Percentiles rank a stretch among this genome's conserved stretches.
Evolutionary conservation across 2,113 vertebrate species (phyloP).

Genomic region (Cettia cetti): DNA sequence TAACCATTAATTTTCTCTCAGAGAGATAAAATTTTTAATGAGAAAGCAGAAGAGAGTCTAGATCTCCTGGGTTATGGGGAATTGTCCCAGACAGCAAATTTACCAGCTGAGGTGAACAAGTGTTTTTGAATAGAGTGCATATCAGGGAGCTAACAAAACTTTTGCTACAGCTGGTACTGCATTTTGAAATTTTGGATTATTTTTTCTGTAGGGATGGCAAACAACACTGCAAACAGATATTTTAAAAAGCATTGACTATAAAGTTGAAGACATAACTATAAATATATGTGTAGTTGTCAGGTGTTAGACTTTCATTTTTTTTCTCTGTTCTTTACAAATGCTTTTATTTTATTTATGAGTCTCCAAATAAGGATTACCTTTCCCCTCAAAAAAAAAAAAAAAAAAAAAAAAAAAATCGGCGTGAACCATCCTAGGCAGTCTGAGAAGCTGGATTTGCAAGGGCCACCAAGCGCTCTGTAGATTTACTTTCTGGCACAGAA

Average conservation of each 20-base stretch:
- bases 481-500: background rate
- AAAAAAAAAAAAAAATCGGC: background rate
- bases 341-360: background rate
- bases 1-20: background rate
- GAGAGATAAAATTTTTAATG: background rate
- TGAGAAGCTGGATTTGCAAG: background rate
- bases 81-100: background rate
- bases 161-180: background rate
- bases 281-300: background rate
- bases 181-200: background rate
- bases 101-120: background rate
- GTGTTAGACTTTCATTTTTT: background rate
- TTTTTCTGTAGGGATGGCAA: background rate
- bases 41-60: background rate
- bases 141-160: background rate
- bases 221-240: background rate
- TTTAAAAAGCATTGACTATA: background rate
- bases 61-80: background rate
- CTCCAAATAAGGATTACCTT: background rate
- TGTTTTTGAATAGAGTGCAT: background rate
- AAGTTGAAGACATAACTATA: background rate
- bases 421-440: background rate
- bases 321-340: background rate
- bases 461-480: accelerated
- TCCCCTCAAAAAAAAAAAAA: background rate